phyloP scores from a whole-genome alignment of 2,888 invertebrate genomes.

The Oscheius sp. region DNA sequence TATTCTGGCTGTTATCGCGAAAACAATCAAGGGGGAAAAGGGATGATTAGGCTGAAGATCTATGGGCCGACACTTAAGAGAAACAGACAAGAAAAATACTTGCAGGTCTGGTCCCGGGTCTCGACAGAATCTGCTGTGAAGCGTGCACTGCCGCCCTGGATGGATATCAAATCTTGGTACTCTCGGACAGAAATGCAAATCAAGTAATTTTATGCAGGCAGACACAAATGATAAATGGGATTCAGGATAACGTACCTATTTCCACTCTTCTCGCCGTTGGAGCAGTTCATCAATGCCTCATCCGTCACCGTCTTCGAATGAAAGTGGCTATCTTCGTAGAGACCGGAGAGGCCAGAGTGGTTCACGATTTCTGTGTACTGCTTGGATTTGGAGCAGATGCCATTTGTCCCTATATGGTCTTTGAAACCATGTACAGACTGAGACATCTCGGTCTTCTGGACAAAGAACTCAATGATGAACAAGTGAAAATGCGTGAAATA shows the following conservation, averaged over 20 bases:
- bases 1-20: too few species aligned
- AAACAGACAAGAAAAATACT: slow-evolving; percentile 3
- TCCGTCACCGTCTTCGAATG: slow-evolving; percentile 93
- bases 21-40: too few species aligned
- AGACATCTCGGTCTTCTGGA: slow-evolving; percentile 88
- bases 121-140: slow-evolving; percentile 84
- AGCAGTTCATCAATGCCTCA: slow-evolving; percentile 93
- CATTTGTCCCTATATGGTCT: slow-evolving; percentile 87
- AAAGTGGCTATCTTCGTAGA: slow-evolving; percentile 90
- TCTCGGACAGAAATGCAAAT: slow-evolving; percentile 82
- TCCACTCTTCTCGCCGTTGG: slow-evolving; percentile 88
- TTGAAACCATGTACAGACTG: slow-evolving; percentile 89
- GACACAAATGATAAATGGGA: slow-evolving; percentile 1
- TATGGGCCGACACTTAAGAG: too few species aligned
- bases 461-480: slow-evolving; percentile 77
- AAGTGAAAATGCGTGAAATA: slow-evolving; percentile 46
- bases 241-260: slow-evolving; percentile 74
- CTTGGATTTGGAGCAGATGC: slow-evolving; percentile 95
- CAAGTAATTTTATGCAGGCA: slow-evolving; percentile 22
- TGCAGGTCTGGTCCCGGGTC: slow-evolving; percentile 83
- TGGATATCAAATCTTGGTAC: slow-evolving; percentile 86
- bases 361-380: slow-evolving; percentile 92
- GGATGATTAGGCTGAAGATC: too few species aligned
- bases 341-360: slow-evolving; percentile 91
- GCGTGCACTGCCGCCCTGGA: slow-evolving; percentile 84